A percentile compares a stretch with the other conserved stretches of the same genome.
Conservation (phyloP, 2,888 invertebrate species). For the Platerodrilus igneus region DNA sequence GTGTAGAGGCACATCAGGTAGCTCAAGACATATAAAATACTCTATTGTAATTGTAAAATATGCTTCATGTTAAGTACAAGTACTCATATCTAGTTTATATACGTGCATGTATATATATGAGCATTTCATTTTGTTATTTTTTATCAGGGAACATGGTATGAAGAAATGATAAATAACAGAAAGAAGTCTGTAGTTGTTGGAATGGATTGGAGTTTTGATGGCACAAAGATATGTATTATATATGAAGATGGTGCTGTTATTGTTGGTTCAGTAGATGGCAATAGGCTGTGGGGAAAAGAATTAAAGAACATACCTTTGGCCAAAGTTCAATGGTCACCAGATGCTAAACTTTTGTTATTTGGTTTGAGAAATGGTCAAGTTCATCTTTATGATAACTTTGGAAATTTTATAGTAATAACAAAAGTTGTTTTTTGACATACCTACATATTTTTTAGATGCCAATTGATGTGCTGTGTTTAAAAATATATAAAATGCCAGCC, state of each 20-base stretch:
- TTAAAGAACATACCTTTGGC: slow-evolving; percentile 77
- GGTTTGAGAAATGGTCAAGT: slow-evolving; percentile 87
- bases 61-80: too few species aligned
- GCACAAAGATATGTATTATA: slow-evolving; percentile 95
- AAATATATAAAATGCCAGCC: slow-evolving; percentile 25
- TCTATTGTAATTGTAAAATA: too few species aligned
- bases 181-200: slow-evolving; percentile 95
- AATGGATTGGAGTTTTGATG: slow-evolving; percentile 98
- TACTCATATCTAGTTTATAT: too few species aligned
- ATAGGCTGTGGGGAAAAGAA: slow-evolving; percentile 97
- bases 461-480: slow-evolving; percentile 60
- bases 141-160: slow-evolving; percentile 86
- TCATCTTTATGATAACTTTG: slow-evolving; percentile 91
- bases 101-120: too few species aligned
- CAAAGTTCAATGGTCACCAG: slow-evolving; percentile 95
- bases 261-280: slow-evolving; percentile 95
- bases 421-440: slow-evolving; percentile 15
- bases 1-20: too few species aligned
- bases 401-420: slow-evolving; percentile 62
- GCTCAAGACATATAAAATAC: too few species aligned
- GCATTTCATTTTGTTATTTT: slow-evolving; percentile 49
- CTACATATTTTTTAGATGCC: slow-evolving; percentile 61
- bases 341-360: slow-evolving; percentile 84
- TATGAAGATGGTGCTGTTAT: slow-evolving; percentile 98
- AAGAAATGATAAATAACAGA: slow-evolving; percentile 99